Percentiles rank a stretch among this genome's conserved stretches.
Evolutionary conservation across 64 coral and sea anemone species (phyloP).

Genomic region (Montipora efflorescens): DNA sequence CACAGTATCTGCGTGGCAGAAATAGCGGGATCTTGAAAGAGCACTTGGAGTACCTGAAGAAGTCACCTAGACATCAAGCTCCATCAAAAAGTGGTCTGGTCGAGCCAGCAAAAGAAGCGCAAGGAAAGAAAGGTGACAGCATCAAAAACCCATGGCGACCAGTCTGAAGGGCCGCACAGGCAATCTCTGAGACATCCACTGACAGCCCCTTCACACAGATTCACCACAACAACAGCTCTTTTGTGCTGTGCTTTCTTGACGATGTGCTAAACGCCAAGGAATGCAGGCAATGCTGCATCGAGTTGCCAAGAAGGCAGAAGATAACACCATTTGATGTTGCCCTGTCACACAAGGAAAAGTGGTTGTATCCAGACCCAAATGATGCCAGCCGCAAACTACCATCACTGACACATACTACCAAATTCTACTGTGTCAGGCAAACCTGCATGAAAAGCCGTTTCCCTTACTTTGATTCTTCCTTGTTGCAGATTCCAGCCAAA

Average conservation of each 20-base stretch:
- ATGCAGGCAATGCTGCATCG: conserved; percentile 19
- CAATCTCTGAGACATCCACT: not conserved
- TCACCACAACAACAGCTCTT: conserved; percentile 46
- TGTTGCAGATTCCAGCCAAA: not conserved
- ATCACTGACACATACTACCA: conserved; percentile 32
- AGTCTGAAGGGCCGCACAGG: too few species aligned
- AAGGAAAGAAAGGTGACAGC: not conserved
- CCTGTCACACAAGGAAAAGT: conserved; percentile 50
- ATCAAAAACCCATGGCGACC: conserved; percentile 3
- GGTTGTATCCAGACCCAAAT: conserved; percentile 50
- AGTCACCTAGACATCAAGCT: not conserved
- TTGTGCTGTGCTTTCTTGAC: conserved; percentile 30
- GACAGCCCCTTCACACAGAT: conserved; percentile 39
- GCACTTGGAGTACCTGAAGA: not conserved
- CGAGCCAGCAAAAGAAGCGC: not conserved
- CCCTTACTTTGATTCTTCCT: conserved; percentile 28
- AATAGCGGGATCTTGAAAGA: not conserved
- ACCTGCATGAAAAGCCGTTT: conserved; percentile 38
- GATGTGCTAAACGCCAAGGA: conserved; percentile 1
- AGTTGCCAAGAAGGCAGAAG: conserved; percentile 35
- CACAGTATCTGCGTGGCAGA: not conserved
- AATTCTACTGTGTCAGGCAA: conserved; percentile 29
- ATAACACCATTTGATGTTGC: conserved; percentile 46
- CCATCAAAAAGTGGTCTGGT: conserved; percentile 1
- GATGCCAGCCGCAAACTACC: conserved; percentile 19